Conservation (phyloP, 2,888 invertebrate genomes). For the Euplexia lucipara region DNA sequence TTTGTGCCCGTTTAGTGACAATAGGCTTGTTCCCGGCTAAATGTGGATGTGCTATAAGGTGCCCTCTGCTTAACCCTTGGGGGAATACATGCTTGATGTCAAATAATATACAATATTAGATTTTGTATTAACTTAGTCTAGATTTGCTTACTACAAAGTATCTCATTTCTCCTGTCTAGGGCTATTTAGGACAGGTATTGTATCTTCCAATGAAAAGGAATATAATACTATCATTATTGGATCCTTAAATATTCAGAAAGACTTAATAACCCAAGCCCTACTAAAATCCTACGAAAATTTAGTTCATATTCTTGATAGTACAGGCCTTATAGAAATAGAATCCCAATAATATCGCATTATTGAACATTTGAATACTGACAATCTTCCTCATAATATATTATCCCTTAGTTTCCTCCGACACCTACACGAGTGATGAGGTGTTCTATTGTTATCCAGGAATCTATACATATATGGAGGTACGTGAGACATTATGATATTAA, state of each 20-base stretch:
- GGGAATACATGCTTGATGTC: too few relatives aligned
- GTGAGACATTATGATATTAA: conserved; percentile 40
- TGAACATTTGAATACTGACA: conserved; percentile 20
- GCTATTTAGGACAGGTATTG: not conserved
- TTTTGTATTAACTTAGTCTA: too few relatives aligned
- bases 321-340: not conserved
- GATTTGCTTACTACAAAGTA: too few relatives aligned
- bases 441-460: conserved; percentile 40
- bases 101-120: too few relatives aligned
- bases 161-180: too few relatives aligned
- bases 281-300: not conserved
- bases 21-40: too few relatives aligned
- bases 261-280: not conserved
- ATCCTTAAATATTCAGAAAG: not conserved
- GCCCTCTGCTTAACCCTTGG: too few relatives aligned
- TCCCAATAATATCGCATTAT: conserved; percentile 2
- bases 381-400: conserved; percentile 32
- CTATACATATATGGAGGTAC: conserved; percentile 11
- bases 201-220: not conserved
- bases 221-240: not conserved
- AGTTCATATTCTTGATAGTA: not conserved
- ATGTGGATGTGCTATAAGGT: too few relatives aligned
- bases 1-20: too few relatives aligned
- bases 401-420: conserved; percentile 7
- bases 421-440: conserved; percentile 19